Evolutionary conservation across 2,888 invertebrate genomes (phyloP), one percentile per base, ranked within the genome.

Genomic region (Kryphioiulus occultus): DNA sequence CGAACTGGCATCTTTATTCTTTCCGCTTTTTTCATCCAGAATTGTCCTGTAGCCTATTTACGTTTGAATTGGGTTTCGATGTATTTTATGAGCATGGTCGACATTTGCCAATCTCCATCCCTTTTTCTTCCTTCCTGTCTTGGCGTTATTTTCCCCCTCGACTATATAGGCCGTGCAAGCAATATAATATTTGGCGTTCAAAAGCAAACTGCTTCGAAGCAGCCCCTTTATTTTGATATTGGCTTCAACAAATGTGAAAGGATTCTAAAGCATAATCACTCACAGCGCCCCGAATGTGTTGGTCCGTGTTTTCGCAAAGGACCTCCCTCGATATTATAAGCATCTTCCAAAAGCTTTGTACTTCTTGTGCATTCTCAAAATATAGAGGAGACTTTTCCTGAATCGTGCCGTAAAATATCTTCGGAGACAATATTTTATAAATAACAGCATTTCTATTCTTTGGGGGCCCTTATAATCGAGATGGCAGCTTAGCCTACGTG

Each of bases 361-460:
- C 78, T 78, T 32, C 17, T 78, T 30, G 78, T 32, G 78, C 26
- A 32, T 78, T 78, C 78, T 78, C 30, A 17, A 78, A 78, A 30
- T 78, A 78, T 30, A 30, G 78, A 26, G 30, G 78, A 78, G 78
- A 78, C 30, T 78, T 78, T 68, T 78, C 78, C 78, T 78, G 78
- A 78, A 78, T 78, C 78, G 78, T 30, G 85, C 85, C 22, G 44
- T 85, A 85, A 85, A 85, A 85, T 85, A 85, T 85, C 44, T 39
- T 44, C 42, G 42, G 85, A 85, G 85, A 85, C 42, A 42, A 85
- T 85, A 85, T 85, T 39, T 42, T 44, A 85, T 85, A 85, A 85
- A 85, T 85, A 85, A 85, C 85, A 85, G 44, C 85, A 85, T 85
- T 85, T 85, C 85, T 85, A 85, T 85, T 85, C 85, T 85, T 85